Evolutionary conservation across 2,797 vertebrate species (phyloP).

Genomic region (Monodelphis domestica): DNA sequence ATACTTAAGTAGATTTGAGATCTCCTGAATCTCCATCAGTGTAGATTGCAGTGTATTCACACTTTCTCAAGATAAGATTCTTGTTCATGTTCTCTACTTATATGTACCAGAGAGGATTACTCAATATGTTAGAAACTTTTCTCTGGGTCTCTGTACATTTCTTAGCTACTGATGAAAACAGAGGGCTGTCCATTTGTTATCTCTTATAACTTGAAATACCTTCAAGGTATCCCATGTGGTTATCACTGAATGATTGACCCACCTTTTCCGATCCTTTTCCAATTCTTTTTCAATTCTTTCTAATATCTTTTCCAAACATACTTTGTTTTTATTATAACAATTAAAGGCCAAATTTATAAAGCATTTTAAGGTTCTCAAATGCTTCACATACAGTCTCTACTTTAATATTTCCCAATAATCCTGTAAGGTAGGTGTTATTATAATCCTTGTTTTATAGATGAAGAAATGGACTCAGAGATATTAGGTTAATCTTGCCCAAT

Average conservation of each 20-base stretch:
- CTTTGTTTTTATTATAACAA: not conserved
- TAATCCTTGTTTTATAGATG: not conserved
- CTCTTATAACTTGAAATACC: not conserved
- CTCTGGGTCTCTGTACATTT: not conserved
- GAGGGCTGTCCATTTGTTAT: not conserved
- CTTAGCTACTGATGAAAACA: not conserved
- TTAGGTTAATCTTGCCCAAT: not conserved
- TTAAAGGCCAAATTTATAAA: not conserved
- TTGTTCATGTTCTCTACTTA: not conserved
- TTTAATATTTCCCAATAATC: not conserved
- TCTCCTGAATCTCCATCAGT: not conserved
- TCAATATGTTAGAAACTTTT: not conserved
- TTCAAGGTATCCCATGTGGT: not conserved
- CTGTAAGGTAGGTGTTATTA: not conserved
- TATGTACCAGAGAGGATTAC: not conserved
- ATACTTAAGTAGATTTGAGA: not conserved
- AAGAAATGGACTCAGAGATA: not conserved
- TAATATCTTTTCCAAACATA: not conserved
- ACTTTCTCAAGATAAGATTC: not conserved
- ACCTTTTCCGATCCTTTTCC: not conserved
- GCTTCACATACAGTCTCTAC: not conserved
- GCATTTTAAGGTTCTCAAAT: not conserved
- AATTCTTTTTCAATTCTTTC: not conserved
- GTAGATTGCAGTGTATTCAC: not conserved
- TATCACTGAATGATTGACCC: not conserved